Evolutionary conservation across 2,113 vertebrate genomes (phyloP), one percentile per base, ranked within the genome.

Genomic region (Melanerpes formicivorus): DNA sequence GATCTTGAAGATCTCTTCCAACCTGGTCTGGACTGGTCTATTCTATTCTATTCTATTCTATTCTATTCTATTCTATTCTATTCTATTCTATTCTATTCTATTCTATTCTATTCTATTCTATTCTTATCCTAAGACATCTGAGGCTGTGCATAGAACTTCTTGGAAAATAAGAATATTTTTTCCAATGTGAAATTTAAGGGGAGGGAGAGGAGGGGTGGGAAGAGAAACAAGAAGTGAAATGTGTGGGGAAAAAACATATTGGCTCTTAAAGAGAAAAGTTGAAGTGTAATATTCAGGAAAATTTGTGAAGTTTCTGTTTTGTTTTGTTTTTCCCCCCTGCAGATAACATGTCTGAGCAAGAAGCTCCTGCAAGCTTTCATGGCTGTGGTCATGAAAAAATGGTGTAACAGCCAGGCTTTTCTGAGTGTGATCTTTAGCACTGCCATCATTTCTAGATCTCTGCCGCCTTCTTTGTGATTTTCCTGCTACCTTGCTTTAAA

Each of bases 401-500:
- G 6, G 22, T 37, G 2, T 29, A 78, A 71, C 44, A 95, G 27
- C 8, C 40, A 56, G 72, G 30, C 9, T 71, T 56, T 76, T 83
- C 13, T 63, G 71, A 71, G 44, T 37, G 21, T 82, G 37, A 65
- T 95, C 76, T 88, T 42, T 74, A 87, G 73, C 34, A 50, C 71
- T 76, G 59, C 19, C 4, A 1, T 70, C 40, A 30, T 74, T 54
- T 74, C 46, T 32, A 74, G 44, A 34, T 81, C 70, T 69, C 66
- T 87, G 34, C 50, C 84, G 90, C 72, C 29, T 34, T 79, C 70
- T 73, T 69, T 75, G 70, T 75, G 66, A 6, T 54, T 87, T 84
- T 92, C 50, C 46, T 86, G 73, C 46, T n/a, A 46, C 44, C 48
- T 78, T 54, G 17, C 37, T 94, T 93, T 93, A 71, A 95, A 95